Conservation (phyloP, 1,140 invertebrate species). For the Pantala flavescens region DNA sequence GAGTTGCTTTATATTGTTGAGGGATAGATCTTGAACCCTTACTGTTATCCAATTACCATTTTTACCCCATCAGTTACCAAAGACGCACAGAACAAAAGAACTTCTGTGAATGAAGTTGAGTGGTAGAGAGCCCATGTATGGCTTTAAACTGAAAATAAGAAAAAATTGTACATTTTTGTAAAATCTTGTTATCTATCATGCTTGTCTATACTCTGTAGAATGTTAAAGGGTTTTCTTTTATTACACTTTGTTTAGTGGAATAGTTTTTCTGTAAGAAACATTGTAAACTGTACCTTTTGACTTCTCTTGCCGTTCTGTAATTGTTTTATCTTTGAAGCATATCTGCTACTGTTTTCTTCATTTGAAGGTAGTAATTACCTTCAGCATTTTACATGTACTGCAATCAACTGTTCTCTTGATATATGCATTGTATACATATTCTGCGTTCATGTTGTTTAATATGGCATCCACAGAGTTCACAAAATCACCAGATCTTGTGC, state of each 20-base stretch:
- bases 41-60: background rate
- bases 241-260: slow-evolving; percentile 3
- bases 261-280: slow-evolving; percentile 4
- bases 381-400: background rate
- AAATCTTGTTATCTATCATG: background rate
- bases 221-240: background rate
- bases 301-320: background rate
- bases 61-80: slow-evolving; percentile 1
- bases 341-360: background rate
- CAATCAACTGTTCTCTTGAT: background rate
- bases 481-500: background rate
- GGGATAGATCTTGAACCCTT: background rate
- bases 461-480: background rate
- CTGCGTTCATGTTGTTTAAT: background rate
- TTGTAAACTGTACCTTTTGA: background rate
- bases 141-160: slow-evolving; percentile 1
- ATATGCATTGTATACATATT: background rate
- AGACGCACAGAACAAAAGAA: slow-evolving; percentile 1
- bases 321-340: background rate
- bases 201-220: slow-evolving; percentile 6
- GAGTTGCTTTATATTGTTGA: background rate
- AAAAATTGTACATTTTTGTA: background rate
- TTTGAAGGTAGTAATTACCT: background rate
- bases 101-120: background rate
- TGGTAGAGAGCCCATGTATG: background rate